Conservation (phyloP, 2,888 invertebrate genomes). For the Hyposoter dolosus region DNA sequence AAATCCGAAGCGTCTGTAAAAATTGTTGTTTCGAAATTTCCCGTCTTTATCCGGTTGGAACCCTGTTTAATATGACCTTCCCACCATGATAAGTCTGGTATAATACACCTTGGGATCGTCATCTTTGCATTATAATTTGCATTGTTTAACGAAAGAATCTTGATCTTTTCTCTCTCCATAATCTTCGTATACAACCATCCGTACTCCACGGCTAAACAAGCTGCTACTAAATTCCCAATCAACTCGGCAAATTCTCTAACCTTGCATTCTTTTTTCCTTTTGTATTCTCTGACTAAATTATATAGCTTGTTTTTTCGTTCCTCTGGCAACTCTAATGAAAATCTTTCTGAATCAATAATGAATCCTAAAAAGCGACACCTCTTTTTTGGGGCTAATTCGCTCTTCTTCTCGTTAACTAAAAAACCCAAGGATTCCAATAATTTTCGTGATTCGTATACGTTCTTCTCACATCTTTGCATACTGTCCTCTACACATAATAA, state of each 20-base stretch:
- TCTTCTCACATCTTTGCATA: not conserved
- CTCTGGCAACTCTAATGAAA: constrained; percentile 9
- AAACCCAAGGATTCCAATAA: not conserved
- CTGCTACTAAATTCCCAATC: constrained; percentile 54
- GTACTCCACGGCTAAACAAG: constrained; percentile 58
- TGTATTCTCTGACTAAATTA: not conserved
- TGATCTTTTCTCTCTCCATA: constrained; percentile 57
- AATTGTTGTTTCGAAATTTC: constrained; percentile 38
- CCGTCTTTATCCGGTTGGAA: constrained; percentile 39
- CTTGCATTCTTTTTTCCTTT: constrained; percentile 6
- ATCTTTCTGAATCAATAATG: not conserved
- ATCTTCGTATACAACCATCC: constrained; percentile 59
- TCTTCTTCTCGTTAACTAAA: not conserved
- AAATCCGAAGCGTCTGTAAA: constrained; percentile 56
- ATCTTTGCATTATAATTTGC: constrained; percentile 37
- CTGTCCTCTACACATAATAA: constrained; percentile 22
- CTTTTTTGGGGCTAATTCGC: constrained; percentile 55
- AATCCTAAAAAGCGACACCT: constrained; percentile 2
- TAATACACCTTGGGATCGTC: not conserved
- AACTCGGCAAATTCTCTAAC: constrained; percentile 59
- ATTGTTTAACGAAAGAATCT: constrained; percentile 28
- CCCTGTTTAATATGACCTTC: constrained; percentile 22
- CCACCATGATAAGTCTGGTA: constrained; percentile 43
- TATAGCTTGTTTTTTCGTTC: not conserved
- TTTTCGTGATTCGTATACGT: not conserved